phyloP scores from a whole-genome alignment of 2,113 vertebrate species.

The Synodontis membranacea region DNA sequence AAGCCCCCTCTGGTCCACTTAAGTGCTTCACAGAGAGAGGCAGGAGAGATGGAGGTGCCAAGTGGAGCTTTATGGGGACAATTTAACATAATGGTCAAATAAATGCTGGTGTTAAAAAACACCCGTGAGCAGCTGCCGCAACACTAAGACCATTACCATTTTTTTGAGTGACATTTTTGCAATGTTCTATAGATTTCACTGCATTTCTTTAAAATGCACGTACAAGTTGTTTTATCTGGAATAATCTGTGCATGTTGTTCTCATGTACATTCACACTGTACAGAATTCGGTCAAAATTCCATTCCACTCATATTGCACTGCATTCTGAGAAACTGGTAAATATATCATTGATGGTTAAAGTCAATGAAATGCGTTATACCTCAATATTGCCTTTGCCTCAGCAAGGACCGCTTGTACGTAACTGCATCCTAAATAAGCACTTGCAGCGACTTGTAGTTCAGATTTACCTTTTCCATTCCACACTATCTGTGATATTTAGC shows the following conservation, averaged over 20 bases:
- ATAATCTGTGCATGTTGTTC: constrained; percentile 25
- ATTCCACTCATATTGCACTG: not conserved
- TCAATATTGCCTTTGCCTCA: not conserved
- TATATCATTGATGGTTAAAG: constrained; percentile 1
- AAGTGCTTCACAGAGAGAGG: constrained; percentile 70
- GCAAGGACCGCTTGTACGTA: not conserved
- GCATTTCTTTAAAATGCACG: constrained; percentile 56
- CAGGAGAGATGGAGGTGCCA: constrained; percentile 69
- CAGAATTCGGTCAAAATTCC: constrained; percentile 1
- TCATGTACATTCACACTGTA: not conserved
- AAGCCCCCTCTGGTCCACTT: constrained; percentile 69
- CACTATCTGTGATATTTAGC: constrained; percentile 36
- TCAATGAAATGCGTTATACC: constrained; percentile 3
- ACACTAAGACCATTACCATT: constrained; percentile 63
- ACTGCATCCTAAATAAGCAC: not conserved
- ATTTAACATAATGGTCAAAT: constrained; percentile 80
- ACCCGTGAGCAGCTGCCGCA: constrained; percentile 62
- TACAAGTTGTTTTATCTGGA: constrained; percentile 51
- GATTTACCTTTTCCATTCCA: constrained; percentile 22
- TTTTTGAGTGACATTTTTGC: constrained; percentile 65
- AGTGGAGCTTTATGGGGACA: constrained; percentile 73
- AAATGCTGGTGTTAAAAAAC: constrained; percentile 72
- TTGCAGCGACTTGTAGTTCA: constrained; percentile 4
- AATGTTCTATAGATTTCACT: constrained; percentile 59
- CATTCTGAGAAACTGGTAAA: not conserved